Evolutionary conservation across 2,888 invertebrate genomes (phyloP).

Genomic region (Cistogaster globosa): DNA sequence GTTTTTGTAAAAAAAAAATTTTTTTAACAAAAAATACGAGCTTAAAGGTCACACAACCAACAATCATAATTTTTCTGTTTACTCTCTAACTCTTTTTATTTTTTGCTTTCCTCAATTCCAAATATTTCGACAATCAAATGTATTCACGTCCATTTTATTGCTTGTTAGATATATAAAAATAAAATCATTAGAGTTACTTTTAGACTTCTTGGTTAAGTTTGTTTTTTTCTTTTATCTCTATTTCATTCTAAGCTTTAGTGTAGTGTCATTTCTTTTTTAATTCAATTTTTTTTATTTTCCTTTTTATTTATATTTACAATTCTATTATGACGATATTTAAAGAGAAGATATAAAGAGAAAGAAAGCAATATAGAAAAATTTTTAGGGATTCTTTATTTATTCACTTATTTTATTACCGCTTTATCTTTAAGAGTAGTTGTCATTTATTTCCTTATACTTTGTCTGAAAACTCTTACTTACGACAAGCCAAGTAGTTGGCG

Average conservation of each 20-base stretch:
- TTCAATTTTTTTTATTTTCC: background rate
- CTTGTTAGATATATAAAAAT: background rate
- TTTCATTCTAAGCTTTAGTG: slow-evolving; percentile 59
- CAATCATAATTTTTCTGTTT: background rate
- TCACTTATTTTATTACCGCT: slow-evolving; percentile 30
- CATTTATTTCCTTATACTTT: background rate
- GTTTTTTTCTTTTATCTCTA: slow-evolving; percentile 5
- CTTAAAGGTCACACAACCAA: background rate
- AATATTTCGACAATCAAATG: background rate
- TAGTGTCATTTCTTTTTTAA: slow-evolving; percentile 48
- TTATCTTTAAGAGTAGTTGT: slow-evolving; percentile 7
- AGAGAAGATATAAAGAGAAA: background rate
- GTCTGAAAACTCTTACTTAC: slow-evolving; percentile 5
- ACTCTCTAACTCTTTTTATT: background rate
- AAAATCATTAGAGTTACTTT: slow-evolving; percentile 15
- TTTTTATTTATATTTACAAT: slow-evolving; percentile 2
- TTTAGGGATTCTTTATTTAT: background rate
- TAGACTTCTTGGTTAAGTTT: slow-evolving; percentile 8
- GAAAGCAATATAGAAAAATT: background rate
- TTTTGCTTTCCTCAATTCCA: background rate
- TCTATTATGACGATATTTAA: slow-evolving; percentile 40
- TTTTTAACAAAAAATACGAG: no score
- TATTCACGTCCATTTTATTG: slow-evolving; percentile 22
- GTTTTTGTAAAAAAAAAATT: no score
- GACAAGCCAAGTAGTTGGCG: background rate